Evolutionary conservation across 2,113 vertebrate species (phyloP).

Genomic region (Ciconia maguari): DNA sequence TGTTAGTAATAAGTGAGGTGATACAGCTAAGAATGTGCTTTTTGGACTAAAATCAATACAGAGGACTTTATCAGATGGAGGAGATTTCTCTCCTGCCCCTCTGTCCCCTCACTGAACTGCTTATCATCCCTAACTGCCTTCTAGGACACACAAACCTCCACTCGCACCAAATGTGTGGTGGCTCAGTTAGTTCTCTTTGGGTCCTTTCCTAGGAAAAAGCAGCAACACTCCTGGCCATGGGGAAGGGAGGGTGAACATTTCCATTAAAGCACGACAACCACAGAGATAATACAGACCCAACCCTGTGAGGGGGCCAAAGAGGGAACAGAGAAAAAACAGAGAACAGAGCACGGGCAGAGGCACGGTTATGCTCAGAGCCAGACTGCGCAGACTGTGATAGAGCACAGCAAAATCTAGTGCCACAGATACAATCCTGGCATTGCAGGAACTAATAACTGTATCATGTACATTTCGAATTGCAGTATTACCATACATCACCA

Average conservation of each 20-base stretch:
- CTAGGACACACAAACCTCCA: neutral
- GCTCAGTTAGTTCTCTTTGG: neutral
- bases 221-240: fast-evolving
- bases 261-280: neutral
- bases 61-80: neutral
- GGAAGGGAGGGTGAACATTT: neutral
- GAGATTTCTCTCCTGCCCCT: neutral
- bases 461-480: neutral
- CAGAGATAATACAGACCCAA: neutral
- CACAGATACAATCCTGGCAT: neutral
- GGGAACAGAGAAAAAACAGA: neutral
- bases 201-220: neutral
- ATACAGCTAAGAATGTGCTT: neutral
- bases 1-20: no score
- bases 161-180: fast-evolving
- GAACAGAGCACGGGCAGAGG: neutral
- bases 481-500: neutral
- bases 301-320: neutral
- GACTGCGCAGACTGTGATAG: neutral
- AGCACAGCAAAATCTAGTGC: neutral
- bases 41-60: neutral
- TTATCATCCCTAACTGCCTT: neutral
- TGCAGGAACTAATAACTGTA: neutral
- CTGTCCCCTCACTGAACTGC: neutral
- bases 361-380: neutral